phyloP scores from a whole-genome alignment of 2,888 invertebrate species.

The Leucophenga montana region DNA sequence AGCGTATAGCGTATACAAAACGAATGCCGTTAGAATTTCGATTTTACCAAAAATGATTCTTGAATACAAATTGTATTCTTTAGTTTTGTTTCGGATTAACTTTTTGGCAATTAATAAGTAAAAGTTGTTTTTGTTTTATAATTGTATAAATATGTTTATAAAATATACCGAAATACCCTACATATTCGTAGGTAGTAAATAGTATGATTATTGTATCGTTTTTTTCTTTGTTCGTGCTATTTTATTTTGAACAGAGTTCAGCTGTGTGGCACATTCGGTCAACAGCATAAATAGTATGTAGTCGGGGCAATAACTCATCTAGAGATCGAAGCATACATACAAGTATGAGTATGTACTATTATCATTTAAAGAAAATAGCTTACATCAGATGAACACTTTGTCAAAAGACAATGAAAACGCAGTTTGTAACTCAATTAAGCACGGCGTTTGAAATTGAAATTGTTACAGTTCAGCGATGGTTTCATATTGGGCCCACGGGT shows the following conservation, averaged over 20 bases:
- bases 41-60: too few relatives aligned
- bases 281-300: neutral
- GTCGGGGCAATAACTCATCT: constrained; percentile 9
- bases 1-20: neutral
- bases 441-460: neutral
- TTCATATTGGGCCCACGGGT: neutral
- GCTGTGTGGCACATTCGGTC: neutral
- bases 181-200: too few relatives aligned
- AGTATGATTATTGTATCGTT: neutral
- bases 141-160: neutral
- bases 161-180: too few relatives aligned
- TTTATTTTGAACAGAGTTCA: constrained; percentile 11
- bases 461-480: constrained; percentile 10
- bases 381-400: too few relatives aligned
- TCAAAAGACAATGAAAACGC: neutral
- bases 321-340: neutral
- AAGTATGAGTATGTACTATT: too few relatives aligned
- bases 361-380: too few relatives aligned
- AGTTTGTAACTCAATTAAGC: constrained; percentile 14
- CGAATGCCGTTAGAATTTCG: constrained; percentile 9
- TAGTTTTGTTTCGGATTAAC: neutral
- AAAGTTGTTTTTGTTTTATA: neutral
- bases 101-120: neutral
- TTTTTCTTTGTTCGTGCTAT: neutral
- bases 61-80: neutral